These are phyloP conservation scores for Lathronympha strigana DNA, from an alignment of 2,888 invertebrate species.

Conservation along the genomic window DNA sequence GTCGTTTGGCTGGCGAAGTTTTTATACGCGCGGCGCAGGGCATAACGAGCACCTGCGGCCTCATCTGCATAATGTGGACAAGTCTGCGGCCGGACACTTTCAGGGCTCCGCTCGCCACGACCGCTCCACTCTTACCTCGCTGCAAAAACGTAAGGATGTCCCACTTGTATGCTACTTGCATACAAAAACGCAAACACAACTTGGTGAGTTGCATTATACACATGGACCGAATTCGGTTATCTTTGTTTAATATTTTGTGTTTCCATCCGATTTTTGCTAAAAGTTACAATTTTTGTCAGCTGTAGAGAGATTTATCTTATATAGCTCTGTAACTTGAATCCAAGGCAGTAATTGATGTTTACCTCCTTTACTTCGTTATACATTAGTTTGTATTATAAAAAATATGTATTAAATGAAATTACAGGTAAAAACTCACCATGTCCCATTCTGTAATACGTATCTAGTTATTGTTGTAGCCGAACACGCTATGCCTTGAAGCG, in stretches of 20 bases:
- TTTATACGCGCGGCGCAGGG: slow-evolving; percentile 69
- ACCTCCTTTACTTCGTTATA: no score
- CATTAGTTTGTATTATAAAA: no score
- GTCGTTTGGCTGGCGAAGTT: slow-evolving; percentile 75
- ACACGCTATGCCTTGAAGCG: slow-evolving; percentile 16
- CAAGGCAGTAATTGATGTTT: no score
- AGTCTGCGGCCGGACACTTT: slow-evolving; percentile 71
- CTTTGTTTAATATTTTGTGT: no score
- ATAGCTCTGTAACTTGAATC: no score
- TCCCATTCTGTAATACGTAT: slow-evolving; percentile 20
- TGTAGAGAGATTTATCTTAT: no score
- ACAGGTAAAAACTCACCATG: slow-evolving; percentile 27
- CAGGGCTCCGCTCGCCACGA: slow-evolving; percentile 11
- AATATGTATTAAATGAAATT: slow-evolving; percentile 26
- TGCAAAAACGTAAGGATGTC: not conserved
- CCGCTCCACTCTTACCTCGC: not conserved
- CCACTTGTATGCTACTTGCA: not conserved
- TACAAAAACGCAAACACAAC: no score
- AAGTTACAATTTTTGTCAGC: no score
- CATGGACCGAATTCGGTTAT: no score
- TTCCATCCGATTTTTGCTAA: no score
- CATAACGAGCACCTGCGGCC: slow-evolving; percentile 80
- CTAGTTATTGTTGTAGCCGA: slow-evolving; percentile 1
- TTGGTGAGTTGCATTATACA: no score
- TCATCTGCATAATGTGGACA: slow-evolving; percentile 82